Evolutionary conservation across 2,888 invertebrate genomes (phyloP), one percentile per base, ranked within the genome.

Genomic region (Ichneumoninae sp.): DNA sequence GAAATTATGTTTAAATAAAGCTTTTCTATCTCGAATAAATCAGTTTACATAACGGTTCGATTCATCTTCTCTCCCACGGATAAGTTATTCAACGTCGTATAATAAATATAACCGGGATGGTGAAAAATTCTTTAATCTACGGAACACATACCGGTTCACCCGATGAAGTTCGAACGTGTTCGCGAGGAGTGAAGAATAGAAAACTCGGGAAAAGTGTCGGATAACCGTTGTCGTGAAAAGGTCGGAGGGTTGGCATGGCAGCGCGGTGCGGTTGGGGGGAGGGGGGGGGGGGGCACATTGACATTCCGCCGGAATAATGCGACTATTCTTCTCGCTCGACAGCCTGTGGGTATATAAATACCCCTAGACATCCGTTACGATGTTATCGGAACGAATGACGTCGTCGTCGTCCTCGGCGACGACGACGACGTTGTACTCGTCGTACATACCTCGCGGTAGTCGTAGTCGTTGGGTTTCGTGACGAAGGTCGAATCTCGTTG

Each of bases 401-500:
- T 54, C 62, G 68, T 66, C 66, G 71, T 60, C 76, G 68, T 44
- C 54, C 70, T 57, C 62, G 77, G 19, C 68, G 72, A 65, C 66
- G 60, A 44, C 44, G 69, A 10, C 71, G 72, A 57, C 62, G 62
- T 33, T 62, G 40, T 60, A 68, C 78, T 72, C 65, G 54, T 66
- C 33, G 52, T 36, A 36, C 68, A 47, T 54, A 68, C 62, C 60
- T 33, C 54, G 36, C 68, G 69, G n/a, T 75, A 80, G 82, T 82
- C 79, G 76, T 36, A 62, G 79, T 65, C 84, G 80, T 79, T 66
- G 72, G 80, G 52, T 86, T 83, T 85, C 88, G 89, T 88, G 88
- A 89, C 86, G 89, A 86, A 88, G 89, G 89, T 89, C 82, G 85
- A 83, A 88, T 89, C 89, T 88, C 79, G 75, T 87, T 84, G 74